These are phyloP conservation scores for Apostichopus californicus DNA, from an alignment of 35 echinoderm and acorn worm species.

Conservation along the genomic window DNA sequence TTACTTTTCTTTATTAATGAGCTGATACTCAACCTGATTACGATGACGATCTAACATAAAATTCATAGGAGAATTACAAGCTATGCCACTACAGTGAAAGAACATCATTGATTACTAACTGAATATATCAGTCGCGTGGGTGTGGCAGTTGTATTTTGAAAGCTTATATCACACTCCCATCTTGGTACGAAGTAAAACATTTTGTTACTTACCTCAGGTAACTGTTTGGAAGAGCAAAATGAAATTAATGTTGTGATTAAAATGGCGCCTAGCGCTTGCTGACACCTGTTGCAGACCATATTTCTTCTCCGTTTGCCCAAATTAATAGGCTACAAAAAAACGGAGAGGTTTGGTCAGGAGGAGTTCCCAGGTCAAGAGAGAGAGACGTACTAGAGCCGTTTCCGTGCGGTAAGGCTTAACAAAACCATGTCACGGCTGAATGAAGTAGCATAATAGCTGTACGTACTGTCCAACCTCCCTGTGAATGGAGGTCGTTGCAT, in stretches of 20 bases:
- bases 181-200: neutral
- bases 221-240: neutral
- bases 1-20: too few relatives aligned
- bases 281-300: slow-evolving; percentile 25
- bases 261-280: neutral
- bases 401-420: neutral
- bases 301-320: neutral
- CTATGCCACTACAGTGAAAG: too few relatives aligned
- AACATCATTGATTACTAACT: neutral
- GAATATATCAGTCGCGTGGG: neutral
- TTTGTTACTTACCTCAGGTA: neutral
- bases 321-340: neutral
- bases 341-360: neutral
- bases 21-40: too few relatives aligned
- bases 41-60: too few relatives aligned
- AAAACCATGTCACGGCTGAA: neutral
- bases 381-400: neutral
- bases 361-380: neutral
- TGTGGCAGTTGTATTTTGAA: neutral
- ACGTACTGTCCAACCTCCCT: neutral
- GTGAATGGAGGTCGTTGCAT: neutral
- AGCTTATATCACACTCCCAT: slow-evolving; percentile 7
- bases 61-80: too few relatives aligned
- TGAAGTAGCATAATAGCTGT: neutral
- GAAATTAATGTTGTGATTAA: slow-evolving; percentile 13